Base-by-base conservation (phyloP, 23 tunicate species). In the Diplosoma virens region DNA sequence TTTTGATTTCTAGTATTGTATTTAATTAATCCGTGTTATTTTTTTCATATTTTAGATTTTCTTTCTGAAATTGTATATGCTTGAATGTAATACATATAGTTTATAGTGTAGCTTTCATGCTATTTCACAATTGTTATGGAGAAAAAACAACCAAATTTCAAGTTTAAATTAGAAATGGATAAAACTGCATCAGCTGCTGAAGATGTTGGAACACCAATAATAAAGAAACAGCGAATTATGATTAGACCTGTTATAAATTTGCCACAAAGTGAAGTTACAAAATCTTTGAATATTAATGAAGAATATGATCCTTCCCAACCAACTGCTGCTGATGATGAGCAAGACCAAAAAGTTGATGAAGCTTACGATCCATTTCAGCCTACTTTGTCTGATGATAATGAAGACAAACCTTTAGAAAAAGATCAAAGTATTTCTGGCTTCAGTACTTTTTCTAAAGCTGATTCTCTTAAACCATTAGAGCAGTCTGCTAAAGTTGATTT, bases 311-410 rank as follows among this genome's bases (percentile, higher is more conserved):
- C 92, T 33, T 85, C 81, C 61, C 84, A 92, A 36, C 92, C 87
- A 21, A 85, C 92, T 9, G 5, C 61, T 22, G 72, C 83, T 22
- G 93, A 92, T 28, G 92, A 85, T 24, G 93, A 81, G 33, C 50
- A 67, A 31, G 77, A 89, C 17, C 31, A 47, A 20, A 69, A 48
- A 18, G 81, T 26, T 34, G 74, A 67, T 34, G 69, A 61, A 61
- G 74, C 80, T 18, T 92, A 92, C 37, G 92, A 92, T 67, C 97
- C 97, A 33, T 92, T 92, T 70, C 79, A 92, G 45, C 97, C 97
- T 20, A 92, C 87, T 31, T 6, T 76, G 28, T 85, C 92, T 16
- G 97, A 92, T 23, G 87, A 92, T 33, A 92, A 92, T 33, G n/a
- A 9, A 14, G 14, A 73, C 17, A 53, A 7, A n/a, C 30, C 33